These are phyloP conservation scores for Malaclemys terrapin DNA, from an alignment of 2,113 vertebrate species.

Conservation along the genomic window DNA sequence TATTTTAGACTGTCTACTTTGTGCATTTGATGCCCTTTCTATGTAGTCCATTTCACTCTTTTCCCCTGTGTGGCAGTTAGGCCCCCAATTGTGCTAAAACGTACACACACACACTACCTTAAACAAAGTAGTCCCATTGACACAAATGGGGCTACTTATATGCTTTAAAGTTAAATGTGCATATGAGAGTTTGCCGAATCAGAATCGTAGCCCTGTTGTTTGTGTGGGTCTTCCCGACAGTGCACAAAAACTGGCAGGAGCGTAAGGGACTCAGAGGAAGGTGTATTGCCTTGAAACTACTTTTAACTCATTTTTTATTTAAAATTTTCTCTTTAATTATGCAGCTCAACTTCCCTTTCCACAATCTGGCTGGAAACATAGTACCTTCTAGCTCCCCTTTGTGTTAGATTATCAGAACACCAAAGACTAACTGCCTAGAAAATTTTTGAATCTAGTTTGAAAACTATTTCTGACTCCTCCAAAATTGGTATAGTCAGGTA, in stretches of 20 bases:
- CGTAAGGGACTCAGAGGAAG: background rate
- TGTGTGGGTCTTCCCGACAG: fast-evolving
- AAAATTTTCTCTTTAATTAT: background rate
- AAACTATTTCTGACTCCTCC: background rate
- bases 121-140: fast-evolving
- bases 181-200: background rate
- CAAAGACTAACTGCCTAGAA: background rate
- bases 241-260: background rate
- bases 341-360: background rate
- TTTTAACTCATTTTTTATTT: background rate
- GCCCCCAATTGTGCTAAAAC: background rate
- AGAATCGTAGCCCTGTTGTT: background rate
- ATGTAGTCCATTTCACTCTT: background rate
- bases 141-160: background rate
- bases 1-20: background rate
- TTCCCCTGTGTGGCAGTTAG: background rate
- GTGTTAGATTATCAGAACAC: background rate
- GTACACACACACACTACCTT: fast-evolving
- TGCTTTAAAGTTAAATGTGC: fast-evolving
- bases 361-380: background rate
- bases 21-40: background rate
- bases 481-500: background rate
- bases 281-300: background rate
- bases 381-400: background rate
- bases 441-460: background rate